Evolutionary conservation across 2,797 vertebrate species (phyloP).

Genomic region (Spea hammondii): DNA sequence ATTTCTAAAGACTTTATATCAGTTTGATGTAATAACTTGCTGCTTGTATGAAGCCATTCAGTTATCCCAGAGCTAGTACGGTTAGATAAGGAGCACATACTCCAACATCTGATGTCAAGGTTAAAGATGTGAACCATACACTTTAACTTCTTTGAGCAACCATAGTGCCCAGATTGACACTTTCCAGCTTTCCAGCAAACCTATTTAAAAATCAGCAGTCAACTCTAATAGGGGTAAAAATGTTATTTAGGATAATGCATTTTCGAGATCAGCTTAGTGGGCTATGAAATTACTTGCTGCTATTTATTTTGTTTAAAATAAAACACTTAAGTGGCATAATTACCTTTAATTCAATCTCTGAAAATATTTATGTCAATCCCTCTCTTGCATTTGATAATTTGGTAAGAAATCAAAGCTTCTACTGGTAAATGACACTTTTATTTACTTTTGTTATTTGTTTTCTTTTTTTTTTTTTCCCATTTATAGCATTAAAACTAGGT

Average conservation of each 20-base stretch:
- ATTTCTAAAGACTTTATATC: conserved; percentile 29
- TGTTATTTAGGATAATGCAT: not conserved
- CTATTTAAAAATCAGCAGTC: not conserved
- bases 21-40: conserved; percentile 22
- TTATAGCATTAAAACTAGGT: no score
- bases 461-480: no score
- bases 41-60: conserved; percentile 4
- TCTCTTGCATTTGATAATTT: not conserved
- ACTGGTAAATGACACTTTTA: no score
- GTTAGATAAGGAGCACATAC: conserved; percentile 5
- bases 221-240: not conserved
- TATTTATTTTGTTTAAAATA: not conserved
- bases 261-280: not conserved
- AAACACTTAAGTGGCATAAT: not conserved
- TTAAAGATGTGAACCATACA: conserved; percentile 19
- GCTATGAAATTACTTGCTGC: not conserved
- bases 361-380: not conserved
- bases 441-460: no score
- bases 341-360: not conserved
- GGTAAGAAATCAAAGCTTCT: no score
- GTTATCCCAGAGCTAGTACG: conserved; percentile 20
- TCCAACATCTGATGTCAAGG: conserved; percentile 39
- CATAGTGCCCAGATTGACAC: not conserved
- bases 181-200: not conserved
- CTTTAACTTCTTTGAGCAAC: not conserved